phyloP scores from a whole-genome alignment of 2,797 vertebrate species.

The Emys orbicularis region DNA sequence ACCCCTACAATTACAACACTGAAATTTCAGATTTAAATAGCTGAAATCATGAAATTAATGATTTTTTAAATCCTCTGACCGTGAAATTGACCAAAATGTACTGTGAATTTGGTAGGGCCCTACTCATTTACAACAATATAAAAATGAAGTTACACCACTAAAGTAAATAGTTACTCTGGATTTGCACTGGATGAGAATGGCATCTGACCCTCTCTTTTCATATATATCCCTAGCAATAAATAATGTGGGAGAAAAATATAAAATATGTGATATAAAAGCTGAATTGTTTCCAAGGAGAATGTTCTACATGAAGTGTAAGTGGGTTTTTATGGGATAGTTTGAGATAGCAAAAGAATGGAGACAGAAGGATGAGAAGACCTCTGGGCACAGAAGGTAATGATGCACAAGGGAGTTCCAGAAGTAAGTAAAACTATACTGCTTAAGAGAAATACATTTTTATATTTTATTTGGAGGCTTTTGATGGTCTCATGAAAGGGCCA shows the following conservation, averaged over 20 bases:
- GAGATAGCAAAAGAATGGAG: background rate
- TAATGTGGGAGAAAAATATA: background rate
- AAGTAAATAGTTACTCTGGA: background rate
- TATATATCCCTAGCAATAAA: background rate
- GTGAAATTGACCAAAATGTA: too few species aligned
- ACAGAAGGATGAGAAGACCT: background rate
- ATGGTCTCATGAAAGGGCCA: background rate
- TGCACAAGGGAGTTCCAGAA: background rate
- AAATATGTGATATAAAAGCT: background rate
- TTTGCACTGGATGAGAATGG: too few species aligned
- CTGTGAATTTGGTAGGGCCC: too few species aligned
- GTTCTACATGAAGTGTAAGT: background rate
- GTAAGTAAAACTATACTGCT: background rate
- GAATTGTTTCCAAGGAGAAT: background rate
- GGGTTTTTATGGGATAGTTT: background rate
- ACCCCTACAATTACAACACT: too few species aligned
- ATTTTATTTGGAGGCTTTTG: background rate
- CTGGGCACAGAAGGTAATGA: background rate
- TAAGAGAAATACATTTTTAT: background rate
- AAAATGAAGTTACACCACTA: too few species aligned
- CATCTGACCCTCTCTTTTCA: background rate
- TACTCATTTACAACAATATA: background rate
- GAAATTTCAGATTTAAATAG: too few species aligned
- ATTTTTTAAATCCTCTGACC: too few species aligned
- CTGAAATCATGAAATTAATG: too few species aligned